Base-by-base conservation (phyloP, 2,113 vertebrate species). In the Petrocephalus zakoni region DNA sequence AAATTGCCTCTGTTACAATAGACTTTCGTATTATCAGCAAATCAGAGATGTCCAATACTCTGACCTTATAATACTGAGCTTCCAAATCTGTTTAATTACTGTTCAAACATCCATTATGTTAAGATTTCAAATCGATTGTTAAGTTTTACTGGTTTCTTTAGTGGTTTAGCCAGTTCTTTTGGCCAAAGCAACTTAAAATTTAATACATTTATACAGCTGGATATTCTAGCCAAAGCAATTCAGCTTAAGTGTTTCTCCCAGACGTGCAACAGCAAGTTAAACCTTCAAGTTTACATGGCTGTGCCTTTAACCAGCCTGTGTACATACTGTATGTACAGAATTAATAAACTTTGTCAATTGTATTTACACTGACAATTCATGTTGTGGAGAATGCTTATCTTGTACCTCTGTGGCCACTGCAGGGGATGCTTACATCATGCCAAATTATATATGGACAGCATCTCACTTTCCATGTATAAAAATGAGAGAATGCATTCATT, bases 101-200 rank as follows among this genome's bases (percentile, higher is more conserved):
- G 82, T 52, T 85, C 22, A 85, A 9, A 52, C 21, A 29, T 85
- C 34, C 11, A 51, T 85, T 51, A 85, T 85, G 22, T 52, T 19
- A 85, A 25, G 49, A 15, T 8, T 85, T 85, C 46, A 21, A 52
- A 52, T 51, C 22, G n/a, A 85, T 49, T 85, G 11, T 25, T 85
- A 49, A 85, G 72, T 85, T 85, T 49, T 85, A 25, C 46, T 85
- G 82, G 82, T 85, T 78, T 78, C 29, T 78, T 78, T 37, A 78
- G 29, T 17, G 2, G 72, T 34, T 42, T 42, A 78, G 34, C 72
- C 29, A 78, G 17, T 34, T 78, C 72, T 78, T 78, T 78, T 78
- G n/a, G 34, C 72, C 72, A 78, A 78, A 78, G 72, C 72, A 78
- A 42, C 72, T 78, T 78, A 78, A 78, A 78, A 42, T 78, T 34